phyloP scores from a whole-genome alignment of 1,140 invertebrate genomes.

The Leptoteleia sp. region DNA sequence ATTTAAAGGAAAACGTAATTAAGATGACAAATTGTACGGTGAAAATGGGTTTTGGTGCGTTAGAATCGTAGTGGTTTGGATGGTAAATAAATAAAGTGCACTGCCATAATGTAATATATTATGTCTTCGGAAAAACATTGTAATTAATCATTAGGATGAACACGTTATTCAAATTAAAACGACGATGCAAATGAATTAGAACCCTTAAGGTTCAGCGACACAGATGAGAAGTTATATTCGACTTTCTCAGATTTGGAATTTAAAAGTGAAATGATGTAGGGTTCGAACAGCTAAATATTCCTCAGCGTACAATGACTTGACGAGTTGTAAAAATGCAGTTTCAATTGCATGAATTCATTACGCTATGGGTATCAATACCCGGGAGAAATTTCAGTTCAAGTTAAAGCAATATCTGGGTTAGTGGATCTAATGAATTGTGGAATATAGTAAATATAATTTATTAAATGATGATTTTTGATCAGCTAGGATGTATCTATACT shows the following conservation, averaged over 20 bases:
- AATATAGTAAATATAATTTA: not conserved
- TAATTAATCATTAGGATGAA: slow-evolving; percentile 8
- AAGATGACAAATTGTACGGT: too few relatives aligned
- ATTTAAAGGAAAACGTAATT: too few relatives aligned
- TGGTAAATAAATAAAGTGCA: too few relatives aligned
- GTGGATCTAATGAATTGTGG: slow-evolving; percentile 1
- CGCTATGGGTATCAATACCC: too few relatives aligned
- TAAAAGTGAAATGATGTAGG: slow-evolving; percentile 17
- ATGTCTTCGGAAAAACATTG: not conserved
- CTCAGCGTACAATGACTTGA: slow-evolving; percentile 6
- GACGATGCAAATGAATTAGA: slow-evolving; percentile 16
- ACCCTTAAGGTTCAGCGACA: slow-evolving; percentile 18
- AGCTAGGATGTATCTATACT: too few relatives aligned
- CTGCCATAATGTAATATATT: not conserved
- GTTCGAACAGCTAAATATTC: too few relatives aligned
- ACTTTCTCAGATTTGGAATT: slow-evolving; percentile 27
- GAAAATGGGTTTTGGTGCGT: too few relatives aligned
- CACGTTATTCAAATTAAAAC: slow-evolving; percentile 17
- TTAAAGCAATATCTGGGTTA: slow-evolving; percentile 8
- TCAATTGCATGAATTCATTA: too few relatives aligned
- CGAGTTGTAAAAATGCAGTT: not conserved
- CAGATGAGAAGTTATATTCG: not conserved
- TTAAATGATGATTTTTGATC: not conserved
- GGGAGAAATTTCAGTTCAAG: slow-evolving; percentile 2
- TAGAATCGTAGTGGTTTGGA: too few relatives aligned